Conservation (phyloP, 2,797 vertebrate genomes). For the Numenius phaeopus region DNA sequence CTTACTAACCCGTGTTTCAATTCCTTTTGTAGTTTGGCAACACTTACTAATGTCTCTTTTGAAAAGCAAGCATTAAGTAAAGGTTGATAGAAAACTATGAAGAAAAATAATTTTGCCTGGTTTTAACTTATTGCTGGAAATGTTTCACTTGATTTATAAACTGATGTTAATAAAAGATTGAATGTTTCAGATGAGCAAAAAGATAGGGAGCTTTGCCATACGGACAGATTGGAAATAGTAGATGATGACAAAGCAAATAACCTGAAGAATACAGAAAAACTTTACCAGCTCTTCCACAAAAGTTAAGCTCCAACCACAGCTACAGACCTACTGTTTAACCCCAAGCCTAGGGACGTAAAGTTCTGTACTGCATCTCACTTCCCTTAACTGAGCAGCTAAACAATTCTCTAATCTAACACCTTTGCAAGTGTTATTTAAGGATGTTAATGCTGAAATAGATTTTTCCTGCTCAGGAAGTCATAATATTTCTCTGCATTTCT, state of each 20-base stretch:
- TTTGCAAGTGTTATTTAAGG: neutral
- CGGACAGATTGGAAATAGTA: neutral
- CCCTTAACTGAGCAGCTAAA: neutral
- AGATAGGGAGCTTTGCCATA: neutral
- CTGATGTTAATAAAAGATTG: neutral
- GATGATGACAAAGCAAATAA: neutral
- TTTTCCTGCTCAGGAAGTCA: neutral
- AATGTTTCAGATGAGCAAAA: neutral
- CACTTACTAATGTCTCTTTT: neutral
- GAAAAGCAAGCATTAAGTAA: neutral
- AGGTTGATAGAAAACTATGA: neutral
- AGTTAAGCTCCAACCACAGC: neutral
- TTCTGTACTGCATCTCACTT: neutral
- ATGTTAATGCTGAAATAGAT: neutral
- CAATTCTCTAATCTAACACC: neutral
- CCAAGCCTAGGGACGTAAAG: neutral
- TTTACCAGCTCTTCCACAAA: neutral
- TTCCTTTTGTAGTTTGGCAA: neutral
- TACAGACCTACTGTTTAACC: neutral
- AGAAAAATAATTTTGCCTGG: neutral
- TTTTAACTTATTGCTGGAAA: neutral
- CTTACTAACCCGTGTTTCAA: neutral
- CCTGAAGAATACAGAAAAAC: neutral
- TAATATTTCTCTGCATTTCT: neutral
- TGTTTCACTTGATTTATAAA: neutral